A percentile compares a stretch with the other conserved stretches of the same genome.
These are phyloP conservation scores for Sandelia bainsii DNA, from an alignment of 2,797 vertebrate genomes.

Conservation along the genomic window DNA sequence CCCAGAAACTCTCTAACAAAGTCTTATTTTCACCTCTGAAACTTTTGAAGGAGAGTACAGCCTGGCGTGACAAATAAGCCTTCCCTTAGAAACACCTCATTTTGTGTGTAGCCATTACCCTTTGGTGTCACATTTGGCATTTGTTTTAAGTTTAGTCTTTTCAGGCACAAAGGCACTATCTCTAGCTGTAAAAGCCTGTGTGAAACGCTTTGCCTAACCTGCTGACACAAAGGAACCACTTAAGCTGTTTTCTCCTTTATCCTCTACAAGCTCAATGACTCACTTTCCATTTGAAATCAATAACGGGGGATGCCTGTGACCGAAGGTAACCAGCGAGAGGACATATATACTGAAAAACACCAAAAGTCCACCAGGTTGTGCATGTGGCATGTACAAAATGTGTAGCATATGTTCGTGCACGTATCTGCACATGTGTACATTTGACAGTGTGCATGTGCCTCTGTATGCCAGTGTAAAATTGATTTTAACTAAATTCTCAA, in stretches of 20 bases:
- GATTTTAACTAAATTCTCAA: conserved; percentile 31
- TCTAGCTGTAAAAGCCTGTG: conserved; percentile 74
- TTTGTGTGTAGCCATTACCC: conserved; percentile 72
- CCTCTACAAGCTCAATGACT: conserved; percentile 70
- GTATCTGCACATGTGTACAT: not conserved
- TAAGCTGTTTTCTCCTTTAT: conserved; percentile 79
- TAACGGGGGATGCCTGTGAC: conserved; percentile 68
- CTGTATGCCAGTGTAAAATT: not conserved
- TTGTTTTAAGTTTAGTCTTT: conserved; percentile 79
- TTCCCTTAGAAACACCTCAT: conserved; percentile 61
- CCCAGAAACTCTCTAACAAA: conserved; percentile 19
- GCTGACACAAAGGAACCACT: conserved; percentile 81
- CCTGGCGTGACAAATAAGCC: conserved; percentile 58
- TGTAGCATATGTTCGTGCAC: conserved; percentile 1
- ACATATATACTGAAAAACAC: conserved; percentile 51
- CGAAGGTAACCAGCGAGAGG: conserved; percentile 58
- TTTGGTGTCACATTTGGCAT: conserved; percentile 80
- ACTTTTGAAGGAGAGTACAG: conserved; percentile 67
- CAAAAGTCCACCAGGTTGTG: conserved; percentile 30
- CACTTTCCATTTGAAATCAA: conserved; percentile 82
- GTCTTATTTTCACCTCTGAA: conserved; percentile 60
- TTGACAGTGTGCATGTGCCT: not conserved
- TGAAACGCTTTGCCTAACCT: conserved; percentile 82
- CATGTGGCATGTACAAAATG: conserved; percentile 12
- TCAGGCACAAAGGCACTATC: conserved; percentile 77